Evolutionary conservation across 2,113 vertebrate genomes (phyloP).

Genomic region (Morphnarchus princeps): DNA sequence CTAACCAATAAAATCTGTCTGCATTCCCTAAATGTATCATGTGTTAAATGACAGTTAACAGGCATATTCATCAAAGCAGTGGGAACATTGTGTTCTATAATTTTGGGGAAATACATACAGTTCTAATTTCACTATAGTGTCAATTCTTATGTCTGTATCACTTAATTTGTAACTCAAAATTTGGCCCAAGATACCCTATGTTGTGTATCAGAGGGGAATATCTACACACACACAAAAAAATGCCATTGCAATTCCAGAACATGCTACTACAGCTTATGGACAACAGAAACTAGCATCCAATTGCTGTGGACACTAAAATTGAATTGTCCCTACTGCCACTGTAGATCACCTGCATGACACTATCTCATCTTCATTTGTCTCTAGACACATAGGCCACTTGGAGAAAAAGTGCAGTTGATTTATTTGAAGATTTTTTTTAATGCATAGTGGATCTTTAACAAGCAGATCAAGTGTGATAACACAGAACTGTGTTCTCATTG

Average conservation of each 20-base stretch:
- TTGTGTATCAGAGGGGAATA: not conserved
- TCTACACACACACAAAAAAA: not conserved
- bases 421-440: not conserved
- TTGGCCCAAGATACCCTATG: not conserved
- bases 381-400: not conserved
- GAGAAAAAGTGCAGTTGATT: not conserved
- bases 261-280: not conserved
- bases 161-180: not conserved
- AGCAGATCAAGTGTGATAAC: not conserved
- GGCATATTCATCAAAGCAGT: not conserved
- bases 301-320: not conserved
- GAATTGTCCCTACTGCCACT: not conserved
- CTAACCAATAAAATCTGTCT: not conserved
- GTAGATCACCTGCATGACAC: not conserved
- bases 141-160: not conserved
- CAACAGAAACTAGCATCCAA: not conserved
- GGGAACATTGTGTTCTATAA: not conserved
- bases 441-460: accelerated
- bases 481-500: not conserved
- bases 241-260: not conserved
- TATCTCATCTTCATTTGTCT: not conserved
- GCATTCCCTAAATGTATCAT: not conserved
- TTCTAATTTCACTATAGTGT: not conserved
- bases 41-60: not conserved
- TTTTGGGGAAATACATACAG: not conserved